phyloP scores from a whole-genome alignment of 2,113 vertebrate genomes.

The Girardinichthys multiradiatus region DNA sequence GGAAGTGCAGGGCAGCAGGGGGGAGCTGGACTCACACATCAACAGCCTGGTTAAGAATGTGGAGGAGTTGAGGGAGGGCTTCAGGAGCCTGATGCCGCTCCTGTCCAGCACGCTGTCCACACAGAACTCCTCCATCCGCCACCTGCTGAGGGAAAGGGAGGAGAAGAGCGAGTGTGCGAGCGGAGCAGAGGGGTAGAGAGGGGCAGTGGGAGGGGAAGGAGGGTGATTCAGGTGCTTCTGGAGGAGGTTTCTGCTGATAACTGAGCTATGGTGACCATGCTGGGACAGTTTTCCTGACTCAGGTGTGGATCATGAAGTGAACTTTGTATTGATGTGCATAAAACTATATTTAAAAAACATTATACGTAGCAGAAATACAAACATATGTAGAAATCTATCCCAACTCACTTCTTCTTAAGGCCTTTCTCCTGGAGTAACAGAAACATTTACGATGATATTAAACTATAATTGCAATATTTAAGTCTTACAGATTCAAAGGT shows the following conservation, averaged over 20 bases:
- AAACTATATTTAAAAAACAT: neutral
- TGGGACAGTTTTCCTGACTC: neutral
- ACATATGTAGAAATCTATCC: constrained; percentile 7
- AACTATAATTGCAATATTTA: neutral
- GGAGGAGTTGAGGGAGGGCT: constrained; percentile 74
- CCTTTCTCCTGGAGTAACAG: neutral
- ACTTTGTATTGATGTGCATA: neutral
- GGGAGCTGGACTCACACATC: constrained; percentile 85
- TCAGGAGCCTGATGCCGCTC: constrained; percentile 75
- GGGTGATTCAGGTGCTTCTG: neutral
- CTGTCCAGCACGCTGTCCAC: constrained; percentile 76
- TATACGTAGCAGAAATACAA: constrained; percentile 24
- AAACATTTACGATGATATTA: neutral
- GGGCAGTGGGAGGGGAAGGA: constrained; percentile 64
- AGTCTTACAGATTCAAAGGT: neutral
- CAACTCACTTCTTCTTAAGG: neutral
- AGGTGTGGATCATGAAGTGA: neutral
- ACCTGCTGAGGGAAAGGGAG: constrained; percentile 75
- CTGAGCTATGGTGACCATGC: neutral
- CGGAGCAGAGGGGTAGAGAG: constrained; percentile 46
- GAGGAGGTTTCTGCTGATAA: neutral
- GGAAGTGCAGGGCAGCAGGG: constrained; percentile 87
- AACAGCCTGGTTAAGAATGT: constrained; percentile 77
- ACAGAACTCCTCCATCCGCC: constrained; percentile 78
- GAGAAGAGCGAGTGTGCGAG: constrained; percentile 25